Percentiles rank a stretch among this genome's conserved stretches.
Conservation (phyloP, 2,888 invertebrate species). For the Lepidocyrtoides sp. region DNA sequence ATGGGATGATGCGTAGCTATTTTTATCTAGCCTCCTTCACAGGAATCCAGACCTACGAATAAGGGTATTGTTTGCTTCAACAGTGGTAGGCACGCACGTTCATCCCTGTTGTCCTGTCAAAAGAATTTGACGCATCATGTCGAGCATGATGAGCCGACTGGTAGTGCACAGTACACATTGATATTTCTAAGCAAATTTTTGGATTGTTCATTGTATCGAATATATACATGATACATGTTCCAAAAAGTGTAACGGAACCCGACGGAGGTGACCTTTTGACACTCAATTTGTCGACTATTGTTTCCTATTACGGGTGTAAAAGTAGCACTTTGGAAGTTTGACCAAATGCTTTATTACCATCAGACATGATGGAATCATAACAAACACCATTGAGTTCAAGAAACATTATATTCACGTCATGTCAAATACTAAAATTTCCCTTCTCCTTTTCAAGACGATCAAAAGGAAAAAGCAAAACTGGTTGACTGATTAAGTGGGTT, state of each 20-base stretch:
- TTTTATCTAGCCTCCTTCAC: slow-evolving; percentile 43
- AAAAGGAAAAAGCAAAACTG: not conserved
- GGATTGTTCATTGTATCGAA: not conserved
- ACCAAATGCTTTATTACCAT: not conserved
- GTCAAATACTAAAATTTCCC: slow-evolving; percentile 52
- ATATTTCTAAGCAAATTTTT: not conserved
- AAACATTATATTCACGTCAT: slow-evolving; percentile 47
- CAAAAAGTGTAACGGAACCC: slow-evolving; percentile 71
- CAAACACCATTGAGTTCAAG: slow-evolving; percentile 21
- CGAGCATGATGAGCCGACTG: slow-evolving; percentile 35
- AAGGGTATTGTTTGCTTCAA: slow-evolving; percentile 5
- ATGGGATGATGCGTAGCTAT: slow-evolving; percentile 63
- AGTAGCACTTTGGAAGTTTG: slow-evolving; percentile 36
- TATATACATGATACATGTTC: not conserved
- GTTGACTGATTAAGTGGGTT: not conserved
- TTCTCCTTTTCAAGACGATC: not conserved
- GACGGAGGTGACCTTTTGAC: slow-evolving; percentile 83
- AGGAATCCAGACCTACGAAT: slow-evolving; percentile 56
- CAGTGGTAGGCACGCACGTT: not conserved
- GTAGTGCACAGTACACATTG: too few species aligned
- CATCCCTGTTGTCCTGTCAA: slow-evolving; percentile 6
- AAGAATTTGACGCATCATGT: slow-evolving; percentile 34
- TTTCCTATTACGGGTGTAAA: slow-evolving; percentile 65
- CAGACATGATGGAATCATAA: slow-evolving; percentile 76
- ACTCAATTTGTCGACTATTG: slow-evolving; percentile 85